Evolutionary conservation across 1,140 invertebrate genomes (phyloP).

Genomic region (Tetranychus cinnabarinus): DNA sequence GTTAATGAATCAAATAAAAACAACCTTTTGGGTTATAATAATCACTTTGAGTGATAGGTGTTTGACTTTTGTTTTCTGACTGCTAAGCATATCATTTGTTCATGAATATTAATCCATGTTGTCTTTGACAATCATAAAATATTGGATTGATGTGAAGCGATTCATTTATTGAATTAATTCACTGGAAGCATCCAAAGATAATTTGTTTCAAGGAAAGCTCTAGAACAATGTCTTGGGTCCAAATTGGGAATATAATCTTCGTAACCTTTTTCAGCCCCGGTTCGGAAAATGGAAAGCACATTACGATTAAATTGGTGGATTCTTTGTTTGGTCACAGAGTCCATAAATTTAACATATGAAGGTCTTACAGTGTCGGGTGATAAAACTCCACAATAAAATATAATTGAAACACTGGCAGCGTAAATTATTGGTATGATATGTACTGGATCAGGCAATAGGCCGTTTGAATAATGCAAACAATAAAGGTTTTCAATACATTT

Average conservation of each 20-base stretch:
- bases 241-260: slow-evolving; percentile 12
- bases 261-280: slow-evolving; percentile 11
- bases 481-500: slow-evolving; percentile 10
- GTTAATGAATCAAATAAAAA: no score
- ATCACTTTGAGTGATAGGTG: no score
- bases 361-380: slow-evolving; percentile 48
- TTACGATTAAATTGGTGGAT: slow-evolving; percentile 10
- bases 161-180: neutral
- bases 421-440: slow-evolving; percentile 39
- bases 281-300: slow-evolving; percentile 12
- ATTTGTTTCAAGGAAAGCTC: slow-evolving; percentile 13
- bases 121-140: no score
- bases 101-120: no score
- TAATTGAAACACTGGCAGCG: slow-evolving; percentile 44
- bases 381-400: slow-evolving; percentile 48
- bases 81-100: no score
- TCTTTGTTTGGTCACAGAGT: slow-evolving; percentile 45
- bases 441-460: slow-evolving; percentile 21
- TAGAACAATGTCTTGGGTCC: slow-evolving; percentile 9
- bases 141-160: no score
- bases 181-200: slow-evolving; percentile 9
- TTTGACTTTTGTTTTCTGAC: no score
- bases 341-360: slow-evolving; percentile 59
- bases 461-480: slow-evolving; percentile 6
- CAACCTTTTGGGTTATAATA: no score